These are phyloP conservation scores for Melanotus villosus DNA, from an alignment of 2,888 invertebrate genomes.

Conservation along the genomic window DNA sequence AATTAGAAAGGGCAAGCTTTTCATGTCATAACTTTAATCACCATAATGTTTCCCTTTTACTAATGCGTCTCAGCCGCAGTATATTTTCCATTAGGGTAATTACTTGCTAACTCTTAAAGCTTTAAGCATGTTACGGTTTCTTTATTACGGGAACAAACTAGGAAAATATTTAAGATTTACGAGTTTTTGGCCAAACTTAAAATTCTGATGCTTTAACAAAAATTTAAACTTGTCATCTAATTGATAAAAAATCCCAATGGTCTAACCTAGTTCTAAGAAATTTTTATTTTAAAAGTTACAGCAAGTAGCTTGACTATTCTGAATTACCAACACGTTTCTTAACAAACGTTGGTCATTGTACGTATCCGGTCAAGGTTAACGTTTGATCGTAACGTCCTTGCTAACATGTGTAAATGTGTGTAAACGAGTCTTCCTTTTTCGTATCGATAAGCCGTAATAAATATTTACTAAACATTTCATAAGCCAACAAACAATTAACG, in stretches of 20 bases:
- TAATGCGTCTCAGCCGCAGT: not conserved
- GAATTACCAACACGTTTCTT: not conserved
- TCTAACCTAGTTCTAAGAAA: too few relatives aligned
- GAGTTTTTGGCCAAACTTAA: too few relatives aligned
- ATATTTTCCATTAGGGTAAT: conserved; percentile 7
- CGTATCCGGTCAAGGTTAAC: conserved; percentile 33
- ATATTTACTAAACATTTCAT: conserved; percentile 18
- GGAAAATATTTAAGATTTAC: too few relatives aligned
- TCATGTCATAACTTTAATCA: conserved; percentile 5
- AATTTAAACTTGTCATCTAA: too few relatives aligned
- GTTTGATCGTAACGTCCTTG: conserved; percentile 20
- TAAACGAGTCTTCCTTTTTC: conserved; percentile 24
- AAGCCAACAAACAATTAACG: conserved; percentile 10
- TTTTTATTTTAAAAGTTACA: too few relatives aligned
- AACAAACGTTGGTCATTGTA: too few relatives aligned
- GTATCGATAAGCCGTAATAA: not conserved
- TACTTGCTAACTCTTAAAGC: not conserved
- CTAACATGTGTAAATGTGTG: conserved; percentile 17
- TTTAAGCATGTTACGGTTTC: not conserved
- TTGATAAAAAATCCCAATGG: too few relatives aligned
- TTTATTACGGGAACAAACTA: too few relatives aligned
- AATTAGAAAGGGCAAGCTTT: not conserved
- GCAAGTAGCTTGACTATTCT: not conserved
- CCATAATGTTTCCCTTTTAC: conserved; percentile 2
- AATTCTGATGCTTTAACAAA: too few relatives aligned